Conservation (phyloP, 2,888 invertebrate genomes). For the Eupithecia subfuscata region DNA sequence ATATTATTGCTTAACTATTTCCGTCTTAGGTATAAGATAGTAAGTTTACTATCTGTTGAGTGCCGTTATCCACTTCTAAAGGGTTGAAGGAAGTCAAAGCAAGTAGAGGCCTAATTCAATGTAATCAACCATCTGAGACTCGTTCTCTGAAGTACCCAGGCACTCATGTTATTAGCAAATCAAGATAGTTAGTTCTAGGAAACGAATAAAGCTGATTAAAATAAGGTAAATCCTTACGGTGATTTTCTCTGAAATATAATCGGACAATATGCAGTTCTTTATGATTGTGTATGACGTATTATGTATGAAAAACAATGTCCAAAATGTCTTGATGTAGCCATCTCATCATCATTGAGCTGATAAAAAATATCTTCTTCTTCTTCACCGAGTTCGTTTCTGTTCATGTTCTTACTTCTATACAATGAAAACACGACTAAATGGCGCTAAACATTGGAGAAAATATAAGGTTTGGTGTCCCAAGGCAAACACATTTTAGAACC, state of each 20-base stretch:
- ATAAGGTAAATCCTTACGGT: neutral
- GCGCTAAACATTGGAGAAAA: neutral
- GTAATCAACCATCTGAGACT: neutral
- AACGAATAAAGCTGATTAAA: neutral
- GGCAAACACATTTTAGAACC: neutral
- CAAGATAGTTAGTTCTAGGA: neutral
- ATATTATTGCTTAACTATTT: conserved; percentile 3
- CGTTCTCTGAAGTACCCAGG: neutral
- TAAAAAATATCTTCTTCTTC: neutral
- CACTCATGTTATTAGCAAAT: neutral
- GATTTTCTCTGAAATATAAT: neutral
- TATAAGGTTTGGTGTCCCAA: neutral
- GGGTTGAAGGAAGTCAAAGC: neutral
- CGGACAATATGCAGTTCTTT: neutral
- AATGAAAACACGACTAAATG: neutral
- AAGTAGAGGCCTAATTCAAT: neutral
- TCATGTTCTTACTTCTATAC: neutral
- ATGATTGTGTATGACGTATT: no score
- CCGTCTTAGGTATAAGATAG: neutral
- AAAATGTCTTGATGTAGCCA: no score
- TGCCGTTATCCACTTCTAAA: conserved; percentile 3
- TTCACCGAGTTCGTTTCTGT: neutral
- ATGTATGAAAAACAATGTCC: no score
- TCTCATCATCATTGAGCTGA: neutral
- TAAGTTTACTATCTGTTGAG: conserved; percentile 1